Evolutionary conservation across 1,140 invertebrate species (phyloP).

Genomic region (Dreissena rostriformis): DNA sequence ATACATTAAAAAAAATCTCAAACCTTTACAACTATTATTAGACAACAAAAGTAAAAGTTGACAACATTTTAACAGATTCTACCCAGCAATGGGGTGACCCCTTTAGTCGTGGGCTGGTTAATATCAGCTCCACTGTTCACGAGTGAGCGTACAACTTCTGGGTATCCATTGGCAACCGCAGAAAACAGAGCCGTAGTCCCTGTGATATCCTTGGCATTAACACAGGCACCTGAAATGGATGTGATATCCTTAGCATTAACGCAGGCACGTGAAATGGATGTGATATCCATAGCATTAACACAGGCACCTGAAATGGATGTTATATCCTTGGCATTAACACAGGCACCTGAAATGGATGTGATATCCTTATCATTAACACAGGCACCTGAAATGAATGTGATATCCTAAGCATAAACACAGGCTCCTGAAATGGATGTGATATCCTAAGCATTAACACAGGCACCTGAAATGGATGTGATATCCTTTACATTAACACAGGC

Average conservation of each 20-base stretch:
- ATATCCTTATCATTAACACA: too few relatives aligned
- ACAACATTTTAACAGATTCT: neutral
- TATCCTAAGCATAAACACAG: too few relatives aligned
- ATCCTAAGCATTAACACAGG: too few relatives aligned
- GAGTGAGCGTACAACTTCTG: slow-evolving; percentile 70
- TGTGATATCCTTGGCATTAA: slow-evolving; percentile 69
- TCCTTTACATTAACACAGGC: too few relatives aligned
- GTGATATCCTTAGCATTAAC: slow-evolving; percentile 68
- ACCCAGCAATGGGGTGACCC: slow-evolving; percentile 77
- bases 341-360: slow-evolving; percentile 66
- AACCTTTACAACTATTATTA: too few relatives aligned
- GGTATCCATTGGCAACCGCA: slow-evolving; percentile 69
- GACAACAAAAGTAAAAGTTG: too few relatives aligned
- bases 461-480: too few relatives aligned
- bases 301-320: slow-evolving; percentile 70
- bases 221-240: slow-evolving; percentile 68
- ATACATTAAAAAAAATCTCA: too few relatives aligned
- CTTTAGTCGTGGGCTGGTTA: slow-evolving; percentile 70
- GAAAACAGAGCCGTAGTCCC: slow-evolving; percentile 72
- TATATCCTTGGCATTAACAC: slow-evolving; percentile 69
- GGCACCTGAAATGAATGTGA: too few relatives aligned
- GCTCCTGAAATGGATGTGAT: too few relatives aligned
- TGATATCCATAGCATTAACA: slow-evolving; percentile 67
- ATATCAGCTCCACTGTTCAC: slow-evolving; percentile 67
- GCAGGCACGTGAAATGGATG: slow-evolving; percentile 68